Conservation (phyloP, 2,888 invertebrate genomes). For the Eustalomyia histrio region DNA sequence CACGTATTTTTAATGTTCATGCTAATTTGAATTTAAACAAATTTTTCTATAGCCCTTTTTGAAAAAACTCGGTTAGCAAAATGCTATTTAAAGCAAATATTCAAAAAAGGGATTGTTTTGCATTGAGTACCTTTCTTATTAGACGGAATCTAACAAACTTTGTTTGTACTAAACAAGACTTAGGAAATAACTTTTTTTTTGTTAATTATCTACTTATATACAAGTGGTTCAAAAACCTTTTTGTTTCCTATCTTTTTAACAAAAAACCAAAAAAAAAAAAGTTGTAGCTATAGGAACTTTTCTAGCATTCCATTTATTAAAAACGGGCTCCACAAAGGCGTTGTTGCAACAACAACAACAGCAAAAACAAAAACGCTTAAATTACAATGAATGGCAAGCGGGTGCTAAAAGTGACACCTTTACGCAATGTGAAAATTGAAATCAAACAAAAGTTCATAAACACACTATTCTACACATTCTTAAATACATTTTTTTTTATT, state of each 20-base stretch:
- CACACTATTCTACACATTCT: background rate
- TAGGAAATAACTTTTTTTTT: no score
- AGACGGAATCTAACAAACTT: no score
- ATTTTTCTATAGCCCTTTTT: no score
- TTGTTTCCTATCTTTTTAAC: background rate
- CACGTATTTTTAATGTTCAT: no score
- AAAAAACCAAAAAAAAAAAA: background rate
- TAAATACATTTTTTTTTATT: background rate
- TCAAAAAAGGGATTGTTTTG: no score
- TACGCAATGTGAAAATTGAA: constrained; percentile 55
- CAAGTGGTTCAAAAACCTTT: background rate
- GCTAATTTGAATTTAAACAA: no score
- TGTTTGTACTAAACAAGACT: no score
- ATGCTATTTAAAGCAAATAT: no score
- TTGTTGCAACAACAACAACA: constrained; percentile 4
- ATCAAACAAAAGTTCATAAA: constrained; percentile 34
- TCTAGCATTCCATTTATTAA: background rate
- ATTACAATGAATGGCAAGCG: constrained; percentile 57
- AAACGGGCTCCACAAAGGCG: constrained; percentile 18
- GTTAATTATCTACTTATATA: no score
- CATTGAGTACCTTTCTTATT: no score
- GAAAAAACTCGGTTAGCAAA: no score
- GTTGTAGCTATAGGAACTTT: background rate
- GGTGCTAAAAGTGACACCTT: constrained; percentile 66
- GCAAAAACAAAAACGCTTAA: constrained; percentile 12